Conservation (phyloP, 2,797 vertebrate genomes). For the Enteromius mattozi region DNA sequence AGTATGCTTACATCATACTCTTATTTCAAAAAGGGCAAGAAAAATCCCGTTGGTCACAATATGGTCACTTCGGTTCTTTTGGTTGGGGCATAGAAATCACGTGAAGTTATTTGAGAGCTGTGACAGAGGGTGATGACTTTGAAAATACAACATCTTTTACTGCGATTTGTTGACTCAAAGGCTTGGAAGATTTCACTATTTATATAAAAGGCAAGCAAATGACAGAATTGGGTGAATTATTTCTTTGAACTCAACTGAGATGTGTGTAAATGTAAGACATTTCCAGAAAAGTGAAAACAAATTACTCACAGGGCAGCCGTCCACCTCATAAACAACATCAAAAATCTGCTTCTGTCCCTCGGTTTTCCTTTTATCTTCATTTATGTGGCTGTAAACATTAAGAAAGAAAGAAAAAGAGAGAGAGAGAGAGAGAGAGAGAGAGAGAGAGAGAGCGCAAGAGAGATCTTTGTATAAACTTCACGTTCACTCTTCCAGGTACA, state of each 20-base stretch:
- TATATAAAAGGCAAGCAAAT: neutral
- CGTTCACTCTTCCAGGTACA: neutral
- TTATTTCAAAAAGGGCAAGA: constrained; percentile 9
- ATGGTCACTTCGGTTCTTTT: constrained; percentile 2
- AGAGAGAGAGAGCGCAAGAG: neutral
- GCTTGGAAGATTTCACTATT: neutral
- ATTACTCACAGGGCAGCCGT: constrained; percentile 94
- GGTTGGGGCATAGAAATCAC: neutral
- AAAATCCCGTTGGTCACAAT: neutral
- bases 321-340: constrained; percentile 98
- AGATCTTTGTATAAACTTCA: neutral
- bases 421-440: too few species aligned
- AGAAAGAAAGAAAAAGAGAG: neutral
- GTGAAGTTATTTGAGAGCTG: neutral
- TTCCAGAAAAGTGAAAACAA: neutral
- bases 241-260: constrained; percentile 7
- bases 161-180: neutral
- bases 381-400: constrained; percentile 86
- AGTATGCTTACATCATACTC: constrained; percentile 9
- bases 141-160: constrained; percentile 2
- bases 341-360: constrained; percentile 98
- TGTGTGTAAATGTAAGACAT: neutral
- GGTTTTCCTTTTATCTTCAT: constrained; percentile 98
- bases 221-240: neutral
- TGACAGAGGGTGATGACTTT: neutral